Conservation (phyloP, 2,888 invertebrate genomes). For the Rhingia campestris region DNA sequence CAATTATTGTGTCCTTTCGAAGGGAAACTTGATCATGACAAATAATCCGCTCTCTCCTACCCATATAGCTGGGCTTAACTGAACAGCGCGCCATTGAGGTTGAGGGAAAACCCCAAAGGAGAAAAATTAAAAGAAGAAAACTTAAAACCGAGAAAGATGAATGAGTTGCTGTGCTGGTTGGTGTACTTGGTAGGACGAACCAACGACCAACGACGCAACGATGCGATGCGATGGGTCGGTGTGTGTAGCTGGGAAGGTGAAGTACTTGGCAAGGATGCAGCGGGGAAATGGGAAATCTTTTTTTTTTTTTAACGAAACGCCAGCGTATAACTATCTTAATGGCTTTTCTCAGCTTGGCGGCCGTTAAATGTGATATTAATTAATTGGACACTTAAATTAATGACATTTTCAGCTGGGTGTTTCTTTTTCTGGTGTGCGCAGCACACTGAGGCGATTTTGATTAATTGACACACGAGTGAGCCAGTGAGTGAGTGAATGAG, state of each 20-base stretch:
- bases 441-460: conserved; percentile 81
- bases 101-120: conserved; percentile 43
- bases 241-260: conserved; percentile 13
- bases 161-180: conserved; percentile 46
- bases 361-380: conserved; percentile 83
- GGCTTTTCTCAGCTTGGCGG: conserved; percentile 83
- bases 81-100: conserved; percentile 9
- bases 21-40: conserved; percentile 78
- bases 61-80: conserved; percentile 6
- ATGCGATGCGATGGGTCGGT: conserved; percentile 16
- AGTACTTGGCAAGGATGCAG: background rate
- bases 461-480: conserved; percentile 79
- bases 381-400: conserved; percentile 83
- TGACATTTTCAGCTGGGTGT: conserved; percentile 79
- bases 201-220: conserved; percentile 1
- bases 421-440: conserved; percentile 74
- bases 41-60: conserved; percentile 73
- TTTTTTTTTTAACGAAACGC: conserved; percentile 67
- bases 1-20: conserved; percentile 73
- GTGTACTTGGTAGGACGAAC: conserved; percentile 19
- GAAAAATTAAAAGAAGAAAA: conserved; percentile 61
- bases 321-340: conserved; percentile 79
- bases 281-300: conserved; percentile 53
- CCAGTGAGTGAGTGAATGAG: conserved; percentile 55
- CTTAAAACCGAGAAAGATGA: conserved; percentile 74